Conservation (phyloP, 2,888 invertebrate species). For the Ceratothoa steindachneri region DNA sequence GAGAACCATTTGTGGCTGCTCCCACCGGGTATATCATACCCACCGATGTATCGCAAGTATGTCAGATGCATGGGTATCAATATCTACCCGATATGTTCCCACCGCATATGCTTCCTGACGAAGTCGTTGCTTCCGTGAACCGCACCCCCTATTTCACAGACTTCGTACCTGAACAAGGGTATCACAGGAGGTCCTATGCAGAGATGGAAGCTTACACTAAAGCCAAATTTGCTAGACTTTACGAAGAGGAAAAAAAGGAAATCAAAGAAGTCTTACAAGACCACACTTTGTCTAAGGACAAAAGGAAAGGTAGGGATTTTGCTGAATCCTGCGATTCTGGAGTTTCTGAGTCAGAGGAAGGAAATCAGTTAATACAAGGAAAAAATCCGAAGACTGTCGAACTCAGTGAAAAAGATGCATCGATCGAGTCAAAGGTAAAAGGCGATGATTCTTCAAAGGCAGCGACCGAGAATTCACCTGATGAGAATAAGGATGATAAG, state of each 20-base stretch:
- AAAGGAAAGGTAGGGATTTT: constrained; percentile 17
- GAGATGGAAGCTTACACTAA: neutral
- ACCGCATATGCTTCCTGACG: constrained; percentile 16
- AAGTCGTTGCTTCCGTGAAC: constrained; percentile 38
- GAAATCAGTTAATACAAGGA: constrained; percentile 10
- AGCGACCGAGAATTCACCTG: neutral
- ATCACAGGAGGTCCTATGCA: neutral
- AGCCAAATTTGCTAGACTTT: neutral
- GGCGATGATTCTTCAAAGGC: neutral
- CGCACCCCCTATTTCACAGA: constrained; percentile 39
- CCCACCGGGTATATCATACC: constrained; percentile 41
- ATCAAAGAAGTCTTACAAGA: constrained; percentile 37
- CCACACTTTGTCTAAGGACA: constrained; percentile 14
- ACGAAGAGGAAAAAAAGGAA: constrained; percentile 36
- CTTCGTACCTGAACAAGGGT: constrained; percentile 12
- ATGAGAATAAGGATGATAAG: neutral
- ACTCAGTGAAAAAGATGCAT: neutral
- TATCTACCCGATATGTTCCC: constrained; percentile 1
- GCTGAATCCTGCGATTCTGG: constrained; percentile 35
- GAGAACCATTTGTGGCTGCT: constrained; percentile 44
- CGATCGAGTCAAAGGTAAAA: neutral
- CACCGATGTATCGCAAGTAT: constrained; percentile 31
- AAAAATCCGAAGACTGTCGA: neutral
- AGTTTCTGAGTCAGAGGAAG: constrained; percentile 36
- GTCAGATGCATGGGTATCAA: constrained; percentile 33